A percentile compares a stretch with the other conserved stretches of the same genome.
phyloP scores from a whole-genome alignment of 2,797 vertebrate genomes.

The Spea hammondii region DNA sequence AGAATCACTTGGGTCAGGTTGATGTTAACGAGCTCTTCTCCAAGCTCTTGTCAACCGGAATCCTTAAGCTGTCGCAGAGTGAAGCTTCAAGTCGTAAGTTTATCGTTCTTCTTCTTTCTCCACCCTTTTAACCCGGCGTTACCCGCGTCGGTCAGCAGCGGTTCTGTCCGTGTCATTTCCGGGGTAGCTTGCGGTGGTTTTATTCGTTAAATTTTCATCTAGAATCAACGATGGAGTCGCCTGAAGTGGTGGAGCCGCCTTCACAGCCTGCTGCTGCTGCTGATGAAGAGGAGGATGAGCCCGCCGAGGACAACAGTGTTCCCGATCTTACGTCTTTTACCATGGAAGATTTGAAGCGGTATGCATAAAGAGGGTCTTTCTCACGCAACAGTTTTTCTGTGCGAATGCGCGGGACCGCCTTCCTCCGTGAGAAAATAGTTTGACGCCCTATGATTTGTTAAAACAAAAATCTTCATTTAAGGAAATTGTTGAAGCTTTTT shows the following conservation, averaged over 20 bases:
- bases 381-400: too few species aligned
- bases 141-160: too few species aligned
- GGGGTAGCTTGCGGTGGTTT: too few species aligned
- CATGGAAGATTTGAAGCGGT: conserved; percentile 91
- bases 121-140: too few species aligned
- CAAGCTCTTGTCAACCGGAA: conserved; percentile 89
- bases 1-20: conserved; percentile 93
- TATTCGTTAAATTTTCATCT: background rate
- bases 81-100: conserved; percentile 75
- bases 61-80: conserved; percentile 82
- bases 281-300: conserved; percentile 72
- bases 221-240: conserved; percentile 36
- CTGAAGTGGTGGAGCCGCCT: conserved; percentile 56
- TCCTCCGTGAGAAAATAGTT: too few species aligned
- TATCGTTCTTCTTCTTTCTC: background rate
- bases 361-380: conserved; percentile 58
- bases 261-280: conserved; percentile 55
- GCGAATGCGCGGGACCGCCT: too few species aligned
- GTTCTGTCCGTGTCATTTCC: too few species aligned
- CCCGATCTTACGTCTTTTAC: conserved; percentile 89
- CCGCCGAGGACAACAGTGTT: conserved; percentile 80
- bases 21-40: conserved; percentile 93
- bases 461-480: too few species aligned
- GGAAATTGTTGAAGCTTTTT: too few species aligned
- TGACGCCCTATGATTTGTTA: too few species aligned